phyloP scores from a whole-genome alignment of 2,888 invertebrate species.

The Diogma glabrata region DNA sequence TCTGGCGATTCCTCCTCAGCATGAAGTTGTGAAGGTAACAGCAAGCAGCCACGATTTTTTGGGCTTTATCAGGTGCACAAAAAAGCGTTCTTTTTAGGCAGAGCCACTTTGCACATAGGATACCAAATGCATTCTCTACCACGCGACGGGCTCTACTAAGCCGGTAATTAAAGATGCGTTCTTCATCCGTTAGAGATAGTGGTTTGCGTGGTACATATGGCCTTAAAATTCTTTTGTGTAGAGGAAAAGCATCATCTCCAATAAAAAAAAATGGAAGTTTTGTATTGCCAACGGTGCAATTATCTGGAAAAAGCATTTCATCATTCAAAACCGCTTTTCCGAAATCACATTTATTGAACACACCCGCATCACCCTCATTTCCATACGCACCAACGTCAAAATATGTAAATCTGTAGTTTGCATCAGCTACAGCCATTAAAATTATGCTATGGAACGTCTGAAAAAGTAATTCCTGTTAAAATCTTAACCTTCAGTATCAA shows the following conservation, averaged over 20 bases:
- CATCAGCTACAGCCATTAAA: not conserved
- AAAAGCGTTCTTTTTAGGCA: not conserved
- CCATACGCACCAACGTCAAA: not conserved
- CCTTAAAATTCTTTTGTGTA: conserved; percentile 7
- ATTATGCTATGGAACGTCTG: not conserved
- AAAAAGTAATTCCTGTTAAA: not conserved
- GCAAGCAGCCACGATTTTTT: conserved; percentile 1
- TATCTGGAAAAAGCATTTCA: not conserved
- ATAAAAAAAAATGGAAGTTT: not conserved
- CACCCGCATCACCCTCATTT: not conserved
- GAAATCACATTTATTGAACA: not conserved
- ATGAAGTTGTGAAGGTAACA: not conserved
- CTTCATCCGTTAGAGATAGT: not conserved
- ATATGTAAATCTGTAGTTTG: too few species aligned
- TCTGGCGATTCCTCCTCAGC: not conserved
- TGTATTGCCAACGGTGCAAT: not conserved
- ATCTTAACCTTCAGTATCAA: too few species aligned
- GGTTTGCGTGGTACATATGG: conserved; percentile 7
- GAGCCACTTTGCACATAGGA: too few species aligned
- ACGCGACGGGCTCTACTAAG: conserved; percentile 4
- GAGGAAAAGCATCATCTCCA: not conserved
- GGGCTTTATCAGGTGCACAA: not conserved
- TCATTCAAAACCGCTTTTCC: not conserved
- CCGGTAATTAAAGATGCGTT: conserved; percentile 8
- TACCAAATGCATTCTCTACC: not conserved